Evolutionary conservation across 1,140 invertebrate species (phyloP), one percentile per base, ranked within the genome.

Genomic region (Hydropsyche tenuis): DNA sequence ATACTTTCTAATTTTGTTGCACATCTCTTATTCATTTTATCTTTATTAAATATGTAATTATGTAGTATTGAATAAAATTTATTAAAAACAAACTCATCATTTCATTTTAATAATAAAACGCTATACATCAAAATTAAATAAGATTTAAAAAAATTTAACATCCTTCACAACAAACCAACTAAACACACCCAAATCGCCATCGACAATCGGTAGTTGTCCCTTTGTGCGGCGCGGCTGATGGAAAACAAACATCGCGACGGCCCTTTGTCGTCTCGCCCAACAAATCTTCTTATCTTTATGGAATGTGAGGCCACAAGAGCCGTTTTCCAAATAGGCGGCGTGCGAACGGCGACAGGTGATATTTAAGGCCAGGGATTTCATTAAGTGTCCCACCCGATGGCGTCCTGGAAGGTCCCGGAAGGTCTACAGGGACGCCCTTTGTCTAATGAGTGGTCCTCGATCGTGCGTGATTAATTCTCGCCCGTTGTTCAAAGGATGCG

Each of bases 241-340:
- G 60, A 30, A 63, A 53, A 56, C 62, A 74, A 74, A 70, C 66
- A 74, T 62, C 25, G 53, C 42, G 46, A 12, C 22, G 48, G 23
- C 18, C 27, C 46, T 20, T 51, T 65, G 46, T 74, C 68, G 66
- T 30, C 65, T 60, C 56, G 23, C 9, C n/a, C 42, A 56, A 74
- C 70, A 74, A 74, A 74, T 74, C 73, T 74, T 45, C 73, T 74
- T 74, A 74, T 74, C 73, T 74, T 64, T 71, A 71, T 71, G 53
- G 23, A 48, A 51, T 62, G 72, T 73, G 23, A 43, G 64, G 30
- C 73, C 73, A 51, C 73, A 74, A 74, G 68, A 42, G 68, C 66
- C 73, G 56, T 62, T 74, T 70, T 60, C 73, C 45, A 43, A 43
- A 70, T 23, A 53, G 22, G 22, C 18, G 56, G 45, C 68, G 62